phyloP scores from a whole-genome alignment of 2,888 invertebrate species.

The Stenchaetothrips biformis region DNA sequence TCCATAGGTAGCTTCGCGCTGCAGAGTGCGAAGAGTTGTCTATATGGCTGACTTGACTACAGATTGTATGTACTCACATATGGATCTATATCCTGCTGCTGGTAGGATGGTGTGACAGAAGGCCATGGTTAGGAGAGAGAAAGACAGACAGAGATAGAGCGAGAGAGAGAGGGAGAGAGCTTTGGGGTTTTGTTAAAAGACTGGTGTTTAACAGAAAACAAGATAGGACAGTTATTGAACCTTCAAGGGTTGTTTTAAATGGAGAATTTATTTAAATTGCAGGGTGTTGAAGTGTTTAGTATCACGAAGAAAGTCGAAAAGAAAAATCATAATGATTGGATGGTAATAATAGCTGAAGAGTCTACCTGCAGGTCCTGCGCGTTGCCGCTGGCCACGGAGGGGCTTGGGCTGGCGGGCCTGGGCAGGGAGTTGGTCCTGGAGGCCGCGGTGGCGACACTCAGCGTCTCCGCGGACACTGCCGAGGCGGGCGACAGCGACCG shows the following conservation, averaged over 20 bases:
- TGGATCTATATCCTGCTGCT: slow-evolving; percentile 20
- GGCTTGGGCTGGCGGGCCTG: slow-evolving; percentile 82
- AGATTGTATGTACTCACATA: slow-evolving; percentile 4
- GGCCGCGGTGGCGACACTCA: slow-evolving; percentile 50
- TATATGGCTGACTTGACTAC: too few relatives aligned
- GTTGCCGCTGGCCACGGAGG: slow-evolving; percentile 86
- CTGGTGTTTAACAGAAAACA: too few relatives aligned
- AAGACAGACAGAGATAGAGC: background rate
- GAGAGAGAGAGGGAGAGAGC: slow-evolving; percentile 16
- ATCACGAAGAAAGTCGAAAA: too few relatives aligned
- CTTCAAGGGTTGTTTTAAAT: too few relatives aligned
- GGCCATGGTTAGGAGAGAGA: background rate
- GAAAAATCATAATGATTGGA: too few relatives aligned
- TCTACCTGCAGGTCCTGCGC: slow-evolving; percentile 76
- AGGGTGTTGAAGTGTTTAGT: too few relatives aligned
- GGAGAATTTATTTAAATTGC: too few relatives aligned
- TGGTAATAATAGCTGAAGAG: background rate
- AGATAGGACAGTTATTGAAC: too few relatives aligned
- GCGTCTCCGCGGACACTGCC: slow-evolving; percentile 57
- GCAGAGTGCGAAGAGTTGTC: too few relatives aligned
- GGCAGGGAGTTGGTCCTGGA: slow-evolving; percentile 61
- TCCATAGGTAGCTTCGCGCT: too few relatives aligned
- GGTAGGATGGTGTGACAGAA: too few relatives aligned
- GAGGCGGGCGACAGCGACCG: slow-evolving; percentile 56
- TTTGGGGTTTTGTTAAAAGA: too few relatives aligned